Evolutionary conservation across 2,113 vertebrate species (phyloP), one percentile per base, ranked within the genome.

Genomic region (Cololabis saira): DNA sequence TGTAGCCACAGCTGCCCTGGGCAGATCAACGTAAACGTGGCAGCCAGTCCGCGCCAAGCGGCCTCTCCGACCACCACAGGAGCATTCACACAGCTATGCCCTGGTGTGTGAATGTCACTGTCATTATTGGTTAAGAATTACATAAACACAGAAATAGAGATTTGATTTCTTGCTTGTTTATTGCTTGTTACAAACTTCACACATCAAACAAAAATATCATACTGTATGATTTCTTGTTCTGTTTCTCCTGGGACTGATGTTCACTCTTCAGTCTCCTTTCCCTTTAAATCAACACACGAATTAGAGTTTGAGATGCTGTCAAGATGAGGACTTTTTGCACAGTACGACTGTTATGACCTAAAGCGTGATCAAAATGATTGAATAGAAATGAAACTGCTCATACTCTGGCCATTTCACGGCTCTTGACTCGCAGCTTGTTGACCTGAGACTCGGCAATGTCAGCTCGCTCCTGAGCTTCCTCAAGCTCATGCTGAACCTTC

Each of bases 371-470:
- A n/a, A n/a, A 0, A 27, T 27, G 24, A 27, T 27, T 5, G 24
- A 27, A 27, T 27, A 27, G 24, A 27, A 27, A 5, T 27, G 24
- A 27, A 27, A 27, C 24, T 27, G 24, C 24, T 47, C 0, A 22
- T 77, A 89, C 85, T 67, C 82, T 81, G 78, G 22, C 54, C 2
- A 85, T 57, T 15, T 90, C 87, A 0, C 77, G 73, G 9, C 87
- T 88, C 71, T 84, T 90, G n/a, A 57, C 76, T 12, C 74, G 71
- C 57, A 89, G 88, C 79, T 95, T 95, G 89, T 94, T 95, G 84
- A 94, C 91, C 71, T 94, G 94, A 5, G 90, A 92, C 77, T 95
- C 93, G 0, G 93, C 84, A 0, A 94, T 94, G 48, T 96, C 94
- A 0, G 92, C 93, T 0, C 92, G 68, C 85, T 94, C 94, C 80